phyloP scores from a whole-genome alignment of 2,888 invertebrate species.

The Opisthograptis luteolata region DNA sequence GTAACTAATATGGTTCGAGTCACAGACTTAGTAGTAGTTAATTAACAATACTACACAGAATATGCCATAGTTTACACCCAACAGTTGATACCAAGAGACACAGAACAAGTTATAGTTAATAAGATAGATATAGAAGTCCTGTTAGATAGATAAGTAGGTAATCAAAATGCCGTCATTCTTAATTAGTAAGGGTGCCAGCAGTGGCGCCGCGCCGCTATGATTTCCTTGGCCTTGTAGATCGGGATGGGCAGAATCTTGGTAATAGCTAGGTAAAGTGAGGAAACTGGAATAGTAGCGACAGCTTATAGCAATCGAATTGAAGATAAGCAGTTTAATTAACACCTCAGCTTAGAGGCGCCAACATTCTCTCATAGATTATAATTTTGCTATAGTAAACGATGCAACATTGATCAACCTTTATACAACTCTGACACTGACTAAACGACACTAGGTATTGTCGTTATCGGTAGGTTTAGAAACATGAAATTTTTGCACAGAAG shows the following conservation, averaged over 20 bases:
- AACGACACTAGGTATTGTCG: too few relatives aligned
- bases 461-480: too few relatives aligned
- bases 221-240: conserved; percentile 9
- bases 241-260: conserved; percentile 4
- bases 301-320: conserved; percentile 15
- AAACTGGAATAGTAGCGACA: conserved; percentile 14
- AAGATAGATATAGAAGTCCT: conserved; percentile 44
- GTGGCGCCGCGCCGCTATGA: conserved; percentile 42
- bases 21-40: conserved; percentile 1
- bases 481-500: too few relatives aligned
- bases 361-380: neutral
- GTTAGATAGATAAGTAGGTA: conserved; percentile 73
- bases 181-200: conserved; percentile 65
- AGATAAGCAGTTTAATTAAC: conserved; percentile 9
- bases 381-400: too few relatives aligned
- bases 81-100: neutral
- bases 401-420: too few relatives aligned
- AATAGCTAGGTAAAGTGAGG: neutral
- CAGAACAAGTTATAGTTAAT: conserved; percentile 8
- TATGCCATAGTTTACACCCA: neutral
- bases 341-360: neutral
- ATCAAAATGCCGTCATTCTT: conserved; percentile 79
- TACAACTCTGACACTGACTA: too few relatives aligned
- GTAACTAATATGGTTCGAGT: neutral
- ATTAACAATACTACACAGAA: neutral